These are phyloP conservation scores for Artibeus jamaicensis DNA, from an alignment of 2,797 vertebrate genomes.

Conservation along the genomic window DNA sequence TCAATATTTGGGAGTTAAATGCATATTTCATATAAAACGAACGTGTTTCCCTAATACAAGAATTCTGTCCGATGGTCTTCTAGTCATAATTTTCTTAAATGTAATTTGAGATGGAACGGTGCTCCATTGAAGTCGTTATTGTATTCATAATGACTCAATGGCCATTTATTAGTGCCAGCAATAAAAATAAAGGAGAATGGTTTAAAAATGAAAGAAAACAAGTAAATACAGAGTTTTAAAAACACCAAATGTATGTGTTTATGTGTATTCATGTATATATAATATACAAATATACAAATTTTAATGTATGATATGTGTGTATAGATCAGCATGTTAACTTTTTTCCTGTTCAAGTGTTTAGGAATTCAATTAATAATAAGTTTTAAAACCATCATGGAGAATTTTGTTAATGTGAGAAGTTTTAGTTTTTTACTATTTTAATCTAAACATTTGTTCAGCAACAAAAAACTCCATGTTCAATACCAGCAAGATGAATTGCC, in stretches of 20 bases:
- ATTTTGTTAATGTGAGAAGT: background rate
- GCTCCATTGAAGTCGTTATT: background rate
- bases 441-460: background rate
- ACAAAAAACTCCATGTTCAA: background rate
- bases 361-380: background rate
- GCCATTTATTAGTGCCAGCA: no score
- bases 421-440: background rate
- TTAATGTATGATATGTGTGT: background rate
- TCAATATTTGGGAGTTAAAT: background rate
- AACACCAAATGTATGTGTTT: background rate
- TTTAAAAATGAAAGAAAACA: background rate
- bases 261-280: background rate
- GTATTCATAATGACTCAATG: background rate
- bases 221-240: background rate
- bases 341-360: background rate
- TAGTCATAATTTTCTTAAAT: background rate
- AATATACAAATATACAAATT: background rate
- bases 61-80: background rate
- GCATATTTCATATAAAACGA: background rate
- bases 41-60: background rate
- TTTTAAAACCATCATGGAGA: background rate
- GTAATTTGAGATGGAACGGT: background rate
- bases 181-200: no score
- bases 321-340: background rate
- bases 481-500: background rate